phyloP scores from a whole-genome alignment of 2,113 vertebrate genomes.

The Hemiscyllium ocellatum region DNA sequence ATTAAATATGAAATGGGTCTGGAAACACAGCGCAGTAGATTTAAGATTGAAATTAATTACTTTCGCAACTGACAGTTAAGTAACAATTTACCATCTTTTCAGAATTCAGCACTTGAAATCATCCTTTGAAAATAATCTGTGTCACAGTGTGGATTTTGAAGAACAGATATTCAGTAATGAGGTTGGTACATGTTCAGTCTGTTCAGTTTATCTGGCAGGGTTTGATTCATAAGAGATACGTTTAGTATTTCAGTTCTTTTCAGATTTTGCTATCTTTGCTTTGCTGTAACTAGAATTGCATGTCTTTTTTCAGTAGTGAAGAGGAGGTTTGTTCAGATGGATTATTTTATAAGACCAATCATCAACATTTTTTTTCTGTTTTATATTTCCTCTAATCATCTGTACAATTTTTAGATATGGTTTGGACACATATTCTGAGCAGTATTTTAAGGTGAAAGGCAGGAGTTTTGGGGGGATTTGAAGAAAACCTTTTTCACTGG shows the following conservation, averaged over 20 bases:
- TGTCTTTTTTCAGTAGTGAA: background rate
- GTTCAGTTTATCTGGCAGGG: background rate
- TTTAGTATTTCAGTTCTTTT: background rate
- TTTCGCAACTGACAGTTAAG: background rate
- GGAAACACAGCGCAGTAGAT: background rate
- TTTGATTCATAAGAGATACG: background rate
- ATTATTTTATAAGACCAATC: background rate
- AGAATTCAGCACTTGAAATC: constrained; percentile 58
- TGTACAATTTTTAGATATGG: background rate
- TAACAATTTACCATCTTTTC: constrained; percentile 40
- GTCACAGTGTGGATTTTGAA: constrained; percentile 47
- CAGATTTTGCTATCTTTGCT: background rate
- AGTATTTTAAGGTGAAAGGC: background rate
- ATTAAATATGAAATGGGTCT: background rate
- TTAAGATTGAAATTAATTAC: background rate
- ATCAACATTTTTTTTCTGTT: background rate
- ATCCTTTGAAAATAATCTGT: constrained; percentile 57
- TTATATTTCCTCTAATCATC: background rate
- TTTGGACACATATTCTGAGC: background rate
- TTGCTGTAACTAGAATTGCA: background rate
- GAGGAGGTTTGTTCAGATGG: background rate
- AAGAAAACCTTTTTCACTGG: too few relatives aligned
- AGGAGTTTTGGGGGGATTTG: too few relatives aligned
- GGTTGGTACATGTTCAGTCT: constrained; percentile 41
- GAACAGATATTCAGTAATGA: constrained; percentile 55